Conservation (phyloP, 1,140 invertebrate genomes). For the Galleria mellonella region DNA sequence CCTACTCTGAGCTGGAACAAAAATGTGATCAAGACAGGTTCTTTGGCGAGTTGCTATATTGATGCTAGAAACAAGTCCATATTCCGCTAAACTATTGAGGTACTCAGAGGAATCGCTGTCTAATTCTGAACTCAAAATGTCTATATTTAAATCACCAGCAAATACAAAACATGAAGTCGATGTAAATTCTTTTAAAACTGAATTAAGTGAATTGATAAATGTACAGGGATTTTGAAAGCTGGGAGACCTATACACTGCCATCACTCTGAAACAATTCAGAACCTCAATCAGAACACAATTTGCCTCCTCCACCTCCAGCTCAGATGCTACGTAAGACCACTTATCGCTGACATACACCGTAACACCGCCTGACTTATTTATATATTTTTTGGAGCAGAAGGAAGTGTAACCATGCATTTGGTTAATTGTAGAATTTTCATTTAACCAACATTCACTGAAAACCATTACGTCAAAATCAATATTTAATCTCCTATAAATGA, state of each 20-base stretch:
- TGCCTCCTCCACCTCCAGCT: not conserved
- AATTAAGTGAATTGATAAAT: not conserved
- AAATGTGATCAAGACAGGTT: not conserved
- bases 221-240: not conserved
- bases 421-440: not conserved
- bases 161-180: not conserved
- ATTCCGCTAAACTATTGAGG: not conserved
- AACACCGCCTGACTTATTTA: not conserved
- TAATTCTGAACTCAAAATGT: not conserved
- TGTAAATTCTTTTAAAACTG: not conserved
- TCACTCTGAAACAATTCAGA: not conserved
- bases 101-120: not conserved
- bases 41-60: not conserved
- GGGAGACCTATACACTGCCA: not conserved
- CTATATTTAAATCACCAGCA: conserved; percentile 1
- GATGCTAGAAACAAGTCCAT: not conserved
- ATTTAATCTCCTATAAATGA: not conserved
- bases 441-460: not conserved
- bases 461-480: not conserved
- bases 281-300: not conserved
- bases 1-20: not conserved
- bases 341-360: not conserved
- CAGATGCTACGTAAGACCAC: not conserved
- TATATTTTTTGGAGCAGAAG: not conserved
- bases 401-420: not conserved